Percentiles rank a stretch among this genome's conserved stretches.
Conservation (phyloP, 2,888 invertebrate genomes). For the Nycteola revayana region DNA sequence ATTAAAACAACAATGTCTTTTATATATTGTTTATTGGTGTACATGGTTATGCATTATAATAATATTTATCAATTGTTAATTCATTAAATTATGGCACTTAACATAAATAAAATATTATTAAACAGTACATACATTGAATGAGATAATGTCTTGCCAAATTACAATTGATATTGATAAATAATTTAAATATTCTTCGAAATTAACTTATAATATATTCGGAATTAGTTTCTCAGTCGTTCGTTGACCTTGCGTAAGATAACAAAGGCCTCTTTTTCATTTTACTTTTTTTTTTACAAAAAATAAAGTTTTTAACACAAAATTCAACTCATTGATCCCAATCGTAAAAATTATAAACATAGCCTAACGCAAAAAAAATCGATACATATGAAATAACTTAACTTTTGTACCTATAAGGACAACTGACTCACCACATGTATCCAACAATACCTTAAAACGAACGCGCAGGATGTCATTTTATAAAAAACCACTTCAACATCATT, state of each 20-base stretch:
- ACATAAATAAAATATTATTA: constrained; percentile 65
- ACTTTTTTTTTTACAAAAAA: constrained; percentile 68
- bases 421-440: constrained; percentile 58
- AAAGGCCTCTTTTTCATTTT: constrained; percentile 64
- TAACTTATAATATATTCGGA: constrained; percentile 56
- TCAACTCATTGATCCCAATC: constrained; percentile 77
- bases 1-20: constrained; percentile 58
- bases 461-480: constrained; percentile 76
- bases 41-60: constrained; percentile 80
- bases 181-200: constrained; percentile 46
- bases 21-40: constrained; percentile 78
- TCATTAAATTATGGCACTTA: constrained; percentile 82
- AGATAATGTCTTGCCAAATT: constrained; percentile 61
- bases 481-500: constrained; percentile 68
- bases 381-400: constrained; percentile 63
- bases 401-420: constrained; percentile 78
- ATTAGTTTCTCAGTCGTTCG: constrained; percentile 81
- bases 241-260: constrained; percentile 63
- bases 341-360: constrained; percentile 70
- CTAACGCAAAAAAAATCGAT: constrained; percentile 56
- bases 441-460: constrained; percentile 64
- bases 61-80: constrained; percentile 79
- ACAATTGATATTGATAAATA: constrained; percentile 35
- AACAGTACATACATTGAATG: constrained; percentile 68
- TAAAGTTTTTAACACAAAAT: constrained; percentile 68